Evolutionary conservation across 92 coral and sea anemone genomes (phyloP), one percentile per base, ranked within the genome.

Genomic region (Nematostella vectensis): DNA sequence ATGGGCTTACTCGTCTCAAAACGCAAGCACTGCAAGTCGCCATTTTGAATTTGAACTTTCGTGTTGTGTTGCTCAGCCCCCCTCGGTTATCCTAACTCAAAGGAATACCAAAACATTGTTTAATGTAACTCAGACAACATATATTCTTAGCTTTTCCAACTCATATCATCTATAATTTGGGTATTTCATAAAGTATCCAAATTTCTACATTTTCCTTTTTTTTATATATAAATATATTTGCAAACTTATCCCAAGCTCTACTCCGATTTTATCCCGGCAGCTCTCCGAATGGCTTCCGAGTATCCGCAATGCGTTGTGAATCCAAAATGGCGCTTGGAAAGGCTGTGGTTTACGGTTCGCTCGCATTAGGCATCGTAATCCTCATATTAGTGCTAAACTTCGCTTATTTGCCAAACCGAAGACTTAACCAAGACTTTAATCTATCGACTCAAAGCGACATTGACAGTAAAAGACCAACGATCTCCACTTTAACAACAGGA

Each of bases 301-400:
- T 11, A 4, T 4, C 16, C 4, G 12, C 51, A 20, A 28, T 9
- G 36, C 13, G 18, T 45, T 45, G 51, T 6, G 12, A 8, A 11
- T 20, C 29, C 30, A 70, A 57, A 39, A 72, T 72, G 86, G 86
- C 86, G 71, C 56, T 76, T 47, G 66, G 80, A 76, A 72, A 61
- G 47, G 54, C 54, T 28, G 70, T 37, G 0, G 65, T 31, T 1
- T 79, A 72, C 44, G 71, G 40, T 19, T 38, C 77, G 47, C 29
- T 67, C 29, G 79, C 62, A 20, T 27, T 48, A 43, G 47, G 31
- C 13, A 37, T 67, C 21, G 15, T 67, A 27, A 54, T 72, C 45
- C 48, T 79, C 29, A 54, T 72, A 36, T 61, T 79, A 49, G 44
- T 79, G 9, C 76, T 79, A n/a, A 79, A 79, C 57, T 79, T 79